phyloP scores from a whole-genome alignment of 30 jellyfish, hydroid and myxozoan genomes.

The Rhopilema esculentum region DNA sequence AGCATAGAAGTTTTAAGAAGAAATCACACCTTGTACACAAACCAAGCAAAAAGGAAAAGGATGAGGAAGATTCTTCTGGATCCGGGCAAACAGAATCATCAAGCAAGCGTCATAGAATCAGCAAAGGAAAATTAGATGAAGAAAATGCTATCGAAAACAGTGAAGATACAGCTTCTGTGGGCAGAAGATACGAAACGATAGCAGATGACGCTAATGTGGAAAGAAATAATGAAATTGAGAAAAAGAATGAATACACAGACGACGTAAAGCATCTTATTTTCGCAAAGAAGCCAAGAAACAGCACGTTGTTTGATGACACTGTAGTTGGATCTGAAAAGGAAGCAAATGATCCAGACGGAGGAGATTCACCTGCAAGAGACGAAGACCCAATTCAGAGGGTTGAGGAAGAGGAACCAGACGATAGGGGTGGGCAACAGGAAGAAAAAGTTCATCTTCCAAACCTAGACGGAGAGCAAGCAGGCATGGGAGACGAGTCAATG shows the following conservation, averaged over 20 bases:
- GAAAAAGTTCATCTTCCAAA: conserved; percentile 1
- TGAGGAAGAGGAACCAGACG: background rate
- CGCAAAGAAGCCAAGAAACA: conserved; percentile 42
- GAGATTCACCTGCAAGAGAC: background rate
- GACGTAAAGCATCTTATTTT: conserved; percentile 46
- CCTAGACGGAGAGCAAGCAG: conserved; percentile 52
- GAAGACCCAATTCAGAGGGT: background rate
- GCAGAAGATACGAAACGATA: background rate
- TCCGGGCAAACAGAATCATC: conserved; percentile 14
- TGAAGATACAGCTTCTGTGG: no score
- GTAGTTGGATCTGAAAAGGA: conserved; percentile 57
- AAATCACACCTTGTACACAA: background rate
- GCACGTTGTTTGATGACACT: conserved; percentile 67
- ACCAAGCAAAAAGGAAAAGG: conserved; percentile 1
- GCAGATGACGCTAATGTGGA: background rate
- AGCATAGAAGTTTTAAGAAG: conserved; percentile 14
- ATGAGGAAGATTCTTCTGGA: conserved; percentile 31
- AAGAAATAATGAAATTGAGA: background rate
- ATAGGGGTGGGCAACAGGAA: background rate
- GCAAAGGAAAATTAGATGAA: background rate
- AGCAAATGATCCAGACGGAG: conserved; percentile 48
- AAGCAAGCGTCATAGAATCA: background rate
- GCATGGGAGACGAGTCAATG: conserved; percentile 64
- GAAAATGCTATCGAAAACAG: background rate
- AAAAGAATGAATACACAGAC: conserved; percentile 39